phyloP scores from a whole-genome alignment of 2,888 invertebrate genomes.

The Epiblema foenella region DNA sequence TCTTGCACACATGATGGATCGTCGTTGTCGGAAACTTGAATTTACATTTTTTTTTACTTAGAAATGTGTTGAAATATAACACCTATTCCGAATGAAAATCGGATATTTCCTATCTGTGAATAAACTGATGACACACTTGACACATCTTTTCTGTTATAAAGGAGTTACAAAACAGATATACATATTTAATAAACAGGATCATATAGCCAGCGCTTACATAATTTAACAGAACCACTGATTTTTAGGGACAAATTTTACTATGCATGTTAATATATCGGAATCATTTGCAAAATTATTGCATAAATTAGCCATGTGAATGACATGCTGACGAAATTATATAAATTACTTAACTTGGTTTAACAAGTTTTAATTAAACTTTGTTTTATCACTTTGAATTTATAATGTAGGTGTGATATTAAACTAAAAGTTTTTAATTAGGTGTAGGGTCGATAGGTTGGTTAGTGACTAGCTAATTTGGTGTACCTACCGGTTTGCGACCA shows the following conservation, averaged over 20 bases:
- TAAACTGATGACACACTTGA: no score
- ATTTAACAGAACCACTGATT: neutral
- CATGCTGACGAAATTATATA: neutral
- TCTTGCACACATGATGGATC: no score
- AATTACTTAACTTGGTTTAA: neutral
- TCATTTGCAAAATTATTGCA: conserved; percentile 6
- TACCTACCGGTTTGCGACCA: no score
- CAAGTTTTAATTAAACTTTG: conserved; percentile 25
- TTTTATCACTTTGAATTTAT: conserved; percentile 15
- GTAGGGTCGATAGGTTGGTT: no score
- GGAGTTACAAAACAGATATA: neutral
- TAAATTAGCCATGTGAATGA: neutral
- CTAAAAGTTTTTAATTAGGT: neutral
- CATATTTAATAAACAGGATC: neutral
- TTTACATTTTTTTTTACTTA: no score
- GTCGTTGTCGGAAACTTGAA: no score
- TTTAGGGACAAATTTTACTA: neutral
- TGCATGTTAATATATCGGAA: neutral
- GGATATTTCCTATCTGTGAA: no score
- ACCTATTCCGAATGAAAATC: no score
- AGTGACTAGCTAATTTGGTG: no score
- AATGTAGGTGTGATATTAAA: neutral
- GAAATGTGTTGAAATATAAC: no score
- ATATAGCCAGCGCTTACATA: neutral
- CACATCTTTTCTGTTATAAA: neutral